These are phyloP conservation scores for Coregonus suidteri DNA, from an alignment of 2,797 vertebrate genomes.

Conservation along the genomic window DNA sequence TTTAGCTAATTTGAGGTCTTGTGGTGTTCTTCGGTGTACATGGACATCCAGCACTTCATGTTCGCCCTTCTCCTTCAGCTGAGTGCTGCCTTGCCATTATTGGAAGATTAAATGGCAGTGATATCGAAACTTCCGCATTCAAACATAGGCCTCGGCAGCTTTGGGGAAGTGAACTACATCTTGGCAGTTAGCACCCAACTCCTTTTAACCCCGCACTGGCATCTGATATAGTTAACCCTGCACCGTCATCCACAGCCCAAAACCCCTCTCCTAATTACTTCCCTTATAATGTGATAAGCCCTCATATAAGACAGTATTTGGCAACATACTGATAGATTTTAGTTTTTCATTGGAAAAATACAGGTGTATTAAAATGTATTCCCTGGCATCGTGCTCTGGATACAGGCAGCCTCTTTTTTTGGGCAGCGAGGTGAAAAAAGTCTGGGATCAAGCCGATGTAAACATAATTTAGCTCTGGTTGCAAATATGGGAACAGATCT, in stretches of 20 bases:
- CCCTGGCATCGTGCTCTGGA: not conserved
- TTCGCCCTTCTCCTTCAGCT: slow-evolving; percentile 31
- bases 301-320: not conserved
- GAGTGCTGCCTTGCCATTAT: slow-evolving; percentile 31
- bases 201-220: not conserved
- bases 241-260: too few species aligned
- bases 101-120: slow-evolving; percentile 46
- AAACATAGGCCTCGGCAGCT: too few species aligned
- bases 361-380: not conserved
- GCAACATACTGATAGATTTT: not conserved
- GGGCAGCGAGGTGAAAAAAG: not conserved
- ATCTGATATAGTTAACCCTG: not conserved
- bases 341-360: not conserved
- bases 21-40: not conserved
- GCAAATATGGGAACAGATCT: not conserved
- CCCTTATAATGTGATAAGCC: too few species aligned
- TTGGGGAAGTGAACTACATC: not conserved
- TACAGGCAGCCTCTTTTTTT: not conserved
- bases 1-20: not conserved
- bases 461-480: not conserved
- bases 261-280: too few species aligned
- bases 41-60: slow-evolving; percentile 22
- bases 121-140: slow-evolving; percentile 43
- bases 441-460: slow-evolving; percentile 29
- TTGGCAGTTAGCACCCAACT: not conserved